Percentiles rank a stretch among this genome's conserved stretches.
These are phyloP conservation scores for Tragelaphus strepsiceros DNA, from an alignment of 2,113 vertebrate genomes.

Conservation along the genomic window DNA sequence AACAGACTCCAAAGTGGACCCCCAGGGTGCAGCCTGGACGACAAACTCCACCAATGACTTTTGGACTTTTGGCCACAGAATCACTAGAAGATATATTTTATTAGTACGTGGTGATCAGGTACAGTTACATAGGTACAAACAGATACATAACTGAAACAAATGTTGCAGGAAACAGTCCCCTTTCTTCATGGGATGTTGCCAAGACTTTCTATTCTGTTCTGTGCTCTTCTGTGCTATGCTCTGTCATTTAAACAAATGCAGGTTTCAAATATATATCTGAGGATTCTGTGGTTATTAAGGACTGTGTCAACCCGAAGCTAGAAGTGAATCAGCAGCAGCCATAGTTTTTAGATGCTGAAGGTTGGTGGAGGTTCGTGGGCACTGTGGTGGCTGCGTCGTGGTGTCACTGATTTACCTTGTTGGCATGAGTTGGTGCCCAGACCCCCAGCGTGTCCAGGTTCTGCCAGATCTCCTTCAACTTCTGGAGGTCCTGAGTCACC, in stretches of 20 bases:
- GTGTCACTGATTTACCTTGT: neutral
- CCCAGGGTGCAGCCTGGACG: neutral
- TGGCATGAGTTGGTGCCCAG: rapidly evolving
- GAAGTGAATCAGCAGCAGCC: neutral
- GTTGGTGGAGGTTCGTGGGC: neutral
- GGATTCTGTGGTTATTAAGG: neutral
- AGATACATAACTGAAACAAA: neutral
- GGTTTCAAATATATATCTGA: neutral
- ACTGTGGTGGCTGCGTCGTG: rapidly evolving
- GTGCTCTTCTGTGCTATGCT: neutral
- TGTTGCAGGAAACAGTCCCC: neutral
- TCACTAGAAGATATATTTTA: neutral
- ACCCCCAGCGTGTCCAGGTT: neutral
- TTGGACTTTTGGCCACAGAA: neutral
- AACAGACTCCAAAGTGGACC: neutral
- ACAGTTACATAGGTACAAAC: neutral
- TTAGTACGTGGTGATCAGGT: neutral
- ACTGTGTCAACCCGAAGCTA: neutral
- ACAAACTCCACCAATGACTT: neutral
- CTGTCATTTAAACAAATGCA: neutral
- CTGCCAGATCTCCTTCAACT: neutral
- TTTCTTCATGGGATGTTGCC: neutral
- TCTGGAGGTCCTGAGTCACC: neutral
- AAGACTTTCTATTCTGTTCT: neutral
- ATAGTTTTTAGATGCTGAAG: neutral